phyloP scores from a whole-genome alignment of 2,888 invertebrate genomes.

The Thereva nobilitata region DNA sequence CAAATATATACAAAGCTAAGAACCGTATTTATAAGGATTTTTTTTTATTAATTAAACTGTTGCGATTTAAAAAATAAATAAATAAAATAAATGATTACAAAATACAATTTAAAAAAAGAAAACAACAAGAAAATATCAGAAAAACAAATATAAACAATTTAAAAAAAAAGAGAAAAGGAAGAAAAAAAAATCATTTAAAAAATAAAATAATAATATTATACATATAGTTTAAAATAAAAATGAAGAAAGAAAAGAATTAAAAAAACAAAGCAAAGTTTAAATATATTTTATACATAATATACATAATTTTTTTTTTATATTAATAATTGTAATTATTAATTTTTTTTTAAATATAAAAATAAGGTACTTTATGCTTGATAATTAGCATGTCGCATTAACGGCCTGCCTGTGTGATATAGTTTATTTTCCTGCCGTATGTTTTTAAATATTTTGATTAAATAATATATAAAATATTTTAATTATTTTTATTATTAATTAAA shows the following conservation, averaged over 20 bases:
- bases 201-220: background rate
- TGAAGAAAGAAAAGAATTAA: slow-evolving; percentile 5
- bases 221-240: background rate
- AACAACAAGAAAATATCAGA: background rate
- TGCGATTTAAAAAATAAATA: background rate
- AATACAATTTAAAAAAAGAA: background rate
- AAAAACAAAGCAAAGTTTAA: background rate
- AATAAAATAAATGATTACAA: background rate
- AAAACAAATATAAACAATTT: background rate
- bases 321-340: slow-evolving; percentile 33
- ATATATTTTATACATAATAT: slow-evolving; percentile 20
- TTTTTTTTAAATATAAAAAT: slow-evolving; percentile 18
- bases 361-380: slow-evolving; percentile 10
- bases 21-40: background rate
- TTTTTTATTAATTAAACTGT: background rate
- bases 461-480: no score
- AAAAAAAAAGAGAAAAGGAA: background rate
- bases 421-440: slow-evolving; percentile 42
- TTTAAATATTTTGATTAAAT: slow-evolving; percentile 12
- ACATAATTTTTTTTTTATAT: slow-evolving; percentile 21
- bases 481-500: no score
- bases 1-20: background rate
- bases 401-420: slow-evolving; percentile 44
- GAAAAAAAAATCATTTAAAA: background rate
- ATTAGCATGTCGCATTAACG: slow-evolving; percentile 39